Percentiles rank a stretch among this genome's conserved stretches.
These are phyloP conservation scores for Hippocampus abdominalis DNA, from an alignment of 2,113 vertebrate species.

Conservation along the genomic window DNA sequence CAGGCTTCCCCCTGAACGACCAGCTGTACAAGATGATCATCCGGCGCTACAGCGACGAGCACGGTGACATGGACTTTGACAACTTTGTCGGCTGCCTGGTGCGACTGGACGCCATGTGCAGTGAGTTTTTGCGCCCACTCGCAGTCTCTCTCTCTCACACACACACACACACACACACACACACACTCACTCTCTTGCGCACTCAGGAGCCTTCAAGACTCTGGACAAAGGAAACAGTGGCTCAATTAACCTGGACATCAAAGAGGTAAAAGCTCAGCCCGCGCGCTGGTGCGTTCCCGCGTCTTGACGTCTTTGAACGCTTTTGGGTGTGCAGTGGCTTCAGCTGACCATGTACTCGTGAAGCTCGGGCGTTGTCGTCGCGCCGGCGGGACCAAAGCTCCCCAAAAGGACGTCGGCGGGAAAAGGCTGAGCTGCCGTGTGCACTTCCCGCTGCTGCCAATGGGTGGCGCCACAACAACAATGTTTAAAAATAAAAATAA, in stretches of 20 bases:
- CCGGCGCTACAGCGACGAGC: constrained; percentile 78
- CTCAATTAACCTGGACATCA: constrained; percentile 75
- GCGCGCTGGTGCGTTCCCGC: too few relatives aligned
- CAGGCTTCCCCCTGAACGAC: constrained; percentile 84
- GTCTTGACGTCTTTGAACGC: not conserved
- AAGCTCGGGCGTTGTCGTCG: constrained; percentile 28
- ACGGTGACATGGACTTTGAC: constrained; percentile 86
- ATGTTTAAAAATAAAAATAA: not conserved
- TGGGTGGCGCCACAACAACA: not conserved
- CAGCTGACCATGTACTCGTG: constrained; percentile 79
- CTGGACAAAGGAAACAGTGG: constrained; percentile 80
- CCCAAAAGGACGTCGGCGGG: not conserved
- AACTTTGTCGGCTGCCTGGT: constrained; percentile 89
- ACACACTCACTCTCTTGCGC: not conserved
- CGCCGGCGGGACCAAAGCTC: constrained; percentile 33
- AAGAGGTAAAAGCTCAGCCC: constrained; percentile 72
- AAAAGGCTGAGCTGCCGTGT: not conserved
- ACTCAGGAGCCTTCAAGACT: constrained; percentile 82
- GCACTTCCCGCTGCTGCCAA: constrained; percentile 20
- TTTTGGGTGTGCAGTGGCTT: constrained; percentile 63
- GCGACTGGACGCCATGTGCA: constrained; percentile 91
- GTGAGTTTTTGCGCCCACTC: constrained; percentile 62
- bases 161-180: not conserved
- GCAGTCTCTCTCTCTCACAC: not conserved
- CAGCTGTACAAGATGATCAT: constrained; percentile 75